Evolutionary conservation across 2,888 invertebrate genomes (phyloP).

Genomic region (Dascillus cervinus): DNA sequence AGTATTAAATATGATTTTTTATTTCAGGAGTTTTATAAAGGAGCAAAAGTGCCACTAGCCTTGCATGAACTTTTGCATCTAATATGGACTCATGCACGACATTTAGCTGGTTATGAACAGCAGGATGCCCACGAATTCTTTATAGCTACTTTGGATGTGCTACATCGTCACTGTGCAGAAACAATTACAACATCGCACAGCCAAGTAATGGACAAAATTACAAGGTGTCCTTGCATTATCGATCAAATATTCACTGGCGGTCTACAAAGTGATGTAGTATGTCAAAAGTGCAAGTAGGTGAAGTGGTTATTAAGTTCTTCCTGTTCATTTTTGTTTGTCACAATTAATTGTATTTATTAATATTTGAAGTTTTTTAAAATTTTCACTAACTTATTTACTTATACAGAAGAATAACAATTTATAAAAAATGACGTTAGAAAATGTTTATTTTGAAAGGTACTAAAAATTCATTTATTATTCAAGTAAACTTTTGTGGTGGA

Average conservation of each 20-base stretch:
- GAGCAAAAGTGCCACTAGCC: conserved; percentile 79
- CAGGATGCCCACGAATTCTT: conserved; percentile 99
- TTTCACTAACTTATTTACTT: no score
- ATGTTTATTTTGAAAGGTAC: no score
- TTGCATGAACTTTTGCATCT: conserved; percentile 84
- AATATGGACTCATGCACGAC: conserved; percentile 94
- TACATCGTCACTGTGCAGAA: conserved; percentile 69
- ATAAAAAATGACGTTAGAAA: no score
- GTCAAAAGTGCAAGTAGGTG: conserved; percentile 90
- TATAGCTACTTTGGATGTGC: conserved; percentile 86
- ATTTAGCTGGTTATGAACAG: conserved; percentile 92
- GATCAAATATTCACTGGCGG: conserved; percentile 96
- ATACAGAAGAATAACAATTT: no score
- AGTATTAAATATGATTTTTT: no score
- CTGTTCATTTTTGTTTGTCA: conserved; percentile 8
- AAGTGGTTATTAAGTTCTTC: conserved; percentile 49
- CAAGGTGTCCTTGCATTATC: conserved; percentile 85
- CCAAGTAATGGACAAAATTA: conserved; percentile 17
- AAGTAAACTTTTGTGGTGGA: no score
- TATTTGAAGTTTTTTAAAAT: no score
- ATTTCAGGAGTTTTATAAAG: conserved; percentile 97
- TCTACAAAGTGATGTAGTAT: conserved; percentile 93
- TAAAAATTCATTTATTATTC: no score
- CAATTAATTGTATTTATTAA: no score
- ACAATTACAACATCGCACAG: conserved; percentile 25